phyloP scores from a whole-genome alignment of 2,797 vertebrate species.

The Arvicola amphibius region DNA sequence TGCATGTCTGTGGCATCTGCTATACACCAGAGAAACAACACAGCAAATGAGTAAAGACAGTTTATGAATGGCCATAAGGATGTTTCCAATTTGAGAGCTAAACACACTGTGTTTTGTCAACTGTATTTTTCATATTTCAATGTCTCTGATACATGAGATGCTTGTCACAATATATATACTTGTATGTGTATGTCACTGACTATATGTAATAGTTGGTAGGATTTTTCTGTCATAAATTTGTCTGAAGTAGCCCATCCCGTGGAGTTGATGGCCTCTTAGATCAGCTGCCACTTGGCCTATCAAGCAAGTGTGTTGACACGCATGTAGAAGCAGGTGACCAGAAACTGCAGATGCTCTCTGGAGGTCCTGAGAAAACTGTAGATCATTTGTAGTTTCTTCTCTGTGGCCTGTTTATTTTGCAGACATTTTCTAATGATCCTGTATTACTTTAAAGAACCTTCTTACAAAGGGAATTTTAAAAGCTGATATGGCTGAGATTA shows the following conservation, averaged over 20 bases:
- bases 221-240: slow-evolving; percentile 8
- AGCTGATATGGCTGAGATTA: not conserved
- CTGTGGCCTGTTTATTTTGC: not conserved
- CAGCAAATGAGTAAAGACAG: not conserved
- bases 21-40: not conserved
- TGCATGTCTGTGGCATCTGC: not conserved
- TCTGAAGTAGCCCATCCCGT: not conserved
- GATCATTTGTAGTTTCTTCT: not conserved
- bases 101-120: not conserved
- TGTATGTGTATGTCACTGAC: not conserved
- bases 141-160: not conserved
- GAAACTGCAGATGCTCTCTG: not conserved
- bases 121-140: not conserved
- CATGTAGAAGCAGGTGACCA: not conserved
- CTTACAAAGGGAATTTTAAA: slow-evolving; percentile 37
- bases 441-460: slow-evolving; percentile 19
- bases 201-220: not conserved
- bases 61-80: not conserved
- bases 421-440: slow-evolving; percentile 32
- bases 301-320: not conserved
- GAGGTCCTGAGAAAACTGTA: not conserved
- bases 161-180: not conserved
- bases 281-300: not conserved
- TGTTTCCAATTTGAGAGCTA: not conserved
- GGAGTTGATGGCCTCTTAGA: not conserved